Base-by-base conservation (phyloP, 2,113 vertebrate species). In the Ifrita kowaldi region DNA sequence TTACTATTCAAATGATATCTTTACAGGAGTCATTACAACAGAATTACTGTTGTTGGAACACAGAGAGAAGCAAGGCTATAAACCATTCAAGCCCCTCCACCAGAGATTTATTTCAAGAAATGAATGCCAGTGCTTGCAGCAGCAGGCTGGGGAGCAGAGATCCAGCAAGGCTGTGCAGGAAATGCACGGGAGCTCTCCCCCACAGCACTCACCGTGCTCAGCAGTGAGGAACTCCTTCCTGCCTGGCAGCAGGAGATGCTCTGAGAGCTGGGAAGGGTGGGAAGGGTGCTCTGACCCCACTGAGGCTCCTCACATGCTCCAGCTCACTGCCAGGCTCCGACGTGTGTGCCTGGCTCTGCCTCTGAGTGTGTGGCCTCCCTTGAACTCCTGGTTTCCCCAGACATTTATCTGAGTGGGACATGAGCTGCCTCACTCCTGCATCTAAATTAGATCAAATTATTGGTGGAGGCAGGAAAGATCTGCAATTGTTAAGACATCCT, bases 11-110 rank as follows among this genome's bases (percentile, higher is more conserved):
- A 96, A 95, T n/a, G 52, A 28, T 93, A 83, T 95, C 89, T 97
- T 95, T 95, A 95, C 80, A 96, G 91, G 84, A 97, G 92, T 92
- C 85, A 96, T 97, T 97, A 96, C 92, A 92, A 80, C 39, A 77
- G 91, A 93, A 91, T 93, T 87, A 90, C 89, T 39, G 8, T 84
- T 81, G 76, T 50, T 78, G 65, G 69, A 79, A 69, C 70, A 75
- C 24, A 37, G 69, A 32, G n/a, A 64, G 78, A 23, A 70, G 78
- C 20, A 2, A 56, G 55, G 90, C 82, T 80, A 26, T 77, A 59
- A 94, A 87, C 37, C 53, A 65, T 32, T n/a, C 28, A 3, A 35
- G 63, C n/a, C 69, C 55, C n/a, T 39, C 11, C 3, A 14, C 13
- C 49, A 56, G 79, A 56, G 81, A 70, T 64, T 74, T 77, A 52